phyloP scores from a whole-genome alignment of 2,888 invertebrate species.

The Magallana nippona region DNA sequence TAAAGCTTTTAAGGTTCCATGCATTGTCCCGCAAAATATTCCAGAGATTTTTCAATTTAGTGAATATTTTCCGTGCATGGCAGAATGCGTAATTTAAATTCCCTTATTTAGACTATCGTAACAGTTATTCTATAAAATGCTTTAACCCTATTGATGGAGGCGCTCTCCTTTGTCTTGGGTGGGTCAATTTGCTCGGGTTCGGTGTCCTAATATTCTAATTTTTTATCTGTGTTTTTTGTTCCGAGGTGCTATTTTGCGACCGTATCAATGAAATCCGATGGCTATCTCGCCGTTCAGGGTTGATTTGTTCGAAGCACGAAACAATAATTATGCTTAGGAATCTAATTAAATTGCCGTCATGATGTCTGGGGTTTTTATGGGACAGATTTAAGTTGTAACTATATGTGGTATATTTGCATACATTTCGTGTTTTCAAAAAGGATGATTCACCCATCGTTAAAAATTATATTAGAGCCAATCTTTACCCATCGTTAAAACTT shows the following conservation, averaged over 20 bases:
- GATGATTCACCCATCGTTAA: no score
- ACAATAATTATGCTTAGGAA: conserved; percentile 22
- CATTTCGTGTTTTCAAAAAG: not conserved
- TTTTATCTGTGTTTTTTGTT: not conserved
- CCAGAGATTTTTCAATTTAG: conserved; percentile 30
- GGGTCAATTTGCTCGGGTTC: conserved; percentile 30
- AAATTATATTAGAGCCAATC: no score
- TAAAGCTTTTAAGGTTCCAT: not conserved
- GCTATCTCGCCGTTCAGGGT: conserved; percentile 13
- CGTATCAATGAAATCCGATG: conserved; percentile 3
- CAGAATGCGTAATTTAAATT: conserved; percentile 6
- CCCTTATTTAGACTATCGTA: not conserved
- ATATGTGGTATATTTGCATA: not conserved
- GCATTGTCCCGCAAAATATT: conserved; percentile 23
- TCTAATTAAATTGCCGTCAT: conserved; percentile 11
- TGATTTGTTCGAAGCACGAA: conserved; percentile 1
- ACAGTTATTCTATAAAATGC: conserved; percentile 13
- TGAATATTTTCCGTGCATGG: conserved; percentile 11
- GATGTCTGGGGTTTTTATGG: conserved; percentile 5
- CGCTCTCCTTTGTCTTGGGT: not conserved
- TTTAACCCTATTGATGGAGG: not conserved
- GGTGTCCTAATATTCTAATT: conserved; percentile 29
- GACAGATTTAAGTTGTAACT: not conserved
- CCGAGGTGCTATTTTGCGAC: conserved; percentile 20
- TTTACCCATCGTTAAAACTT: no score